A percentile compares a stretch with the other conserved stretches of the same genome.
These are phyloP conservation scores for Ectemnius lituratus DNA, from an alignment of 2,888 invertebrate genomes.

Conservation along the genomic window DNA sequence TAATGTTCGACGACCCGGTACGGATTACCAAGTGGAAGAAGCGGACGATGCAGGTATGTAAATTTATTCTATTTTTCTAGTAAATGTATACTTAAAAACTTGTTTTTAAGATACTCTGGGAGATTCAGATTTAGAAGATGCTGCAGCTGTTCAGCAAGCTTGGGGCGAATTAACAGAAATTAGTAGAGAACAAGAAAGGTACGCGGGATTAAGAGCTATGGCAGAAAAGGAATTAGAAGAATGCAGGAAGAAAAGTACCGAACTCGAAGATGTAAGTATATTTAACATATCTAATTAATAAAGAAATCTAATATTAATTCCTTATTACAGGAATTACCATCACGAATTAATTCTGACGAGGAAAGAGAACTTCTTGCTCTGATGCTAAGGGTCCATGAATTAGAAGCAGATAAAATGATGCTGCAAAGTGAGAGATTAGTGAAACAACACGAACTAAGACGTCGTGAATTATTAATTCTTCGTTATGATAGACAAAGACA, in stretches of 20 bases:
- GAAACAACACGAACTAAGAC: conserved; percentile 90
- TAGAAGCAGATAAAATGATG: conserved; percentile 96
- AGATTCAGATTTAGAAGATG: conserved; percentile 77
- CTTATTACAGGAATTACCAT: conserved; percentile 86
- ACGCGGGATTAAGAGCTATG: conserved; percentile 86
- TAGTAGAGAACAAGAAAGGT: conserved; percentile 91
- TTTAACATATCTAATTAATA: neutral
- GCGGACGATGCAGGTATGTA: conserved; percentile 64
- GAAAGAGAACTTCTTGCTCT: conserved; percentile 93
- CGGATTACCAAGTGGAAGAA: conserved; percentile 62
- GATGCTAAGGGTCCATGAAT: conserved; percentile 93
- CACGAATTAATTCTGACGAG: conserved; percentile 90
- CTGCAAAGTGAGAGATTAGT: conserved; percentile 92
- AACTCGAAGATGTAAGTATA: conserved; percentile 87
- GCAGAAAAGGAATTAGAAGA: conserved; percentile 90
- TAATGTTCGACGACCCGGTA: conserved; percentile 53
- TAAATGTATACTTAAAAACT: neutral
- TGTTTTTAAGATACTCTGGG: conserved; percentile 62
- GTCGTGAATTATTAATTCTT: conserved; percentile 90
- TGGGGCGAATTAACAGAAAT: conserved; percentile 91
- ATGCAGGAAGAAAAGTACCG: conserved; percentile 87
- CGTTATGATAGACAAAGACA: conserved; percentile 91
- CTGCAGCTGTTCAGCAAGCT: conserved; percentile 87
- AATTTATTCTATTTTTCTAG: neutral
- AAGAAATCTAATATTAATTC: conserved; percentile 7